Base-by-base conservation (phyloP, 2,797 vertebrate species). In the Babyrousa celebensis region DNA sequence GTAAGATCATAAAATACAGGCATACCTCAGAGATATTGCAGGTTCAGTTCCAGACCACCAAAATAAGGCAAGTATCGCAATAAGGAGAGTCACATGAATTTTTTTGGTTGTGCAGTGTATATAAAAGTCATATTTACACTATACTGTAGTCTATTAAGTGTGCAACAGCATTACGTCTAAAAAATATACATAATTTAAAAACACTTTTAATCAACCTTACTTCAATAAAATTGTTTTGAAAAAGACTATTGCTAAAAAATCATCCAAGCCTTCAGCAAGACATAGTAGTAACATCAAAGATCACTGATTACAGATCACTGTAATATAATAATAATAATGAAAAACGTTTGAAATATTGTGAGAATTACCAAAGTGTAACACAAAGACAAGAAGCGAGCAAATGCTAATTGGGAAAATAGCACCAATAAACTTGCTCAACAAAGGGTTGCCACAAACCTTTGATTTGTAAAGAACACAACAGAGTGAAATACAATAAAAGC, bases 1-100 rank as follows among this genome's bases (percentile, higher is more conserved):
- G 74, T 36, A 91, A 93, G 75, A 89, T 90, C 29, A 83, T 87
- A 72, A 96, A 82, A 96, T 68, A 78, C 75, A 56, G 52, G 75
- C 75, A 21, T 32, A 78, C 75, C 75, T 78, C 54, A 78, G 29
- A 78, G 29, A 78, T 32, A 78, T 29, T 78, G 52, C 52, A 78
- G 54, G 75, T 78, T 56, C 75, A 78, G 52, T 56, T 78, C 75
- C 52, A 78, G 52, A 78, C 29, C 52, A 78, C 75, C 18, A 78
- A 48, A n/a, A 54, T 56, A 77, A 77, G 54, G 17, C 54, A 48
- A 77, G 48, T n/a, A 54, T 56, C 29, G 12, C 29, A 78, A 56
- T 78, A 78, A 78, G 56, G 54, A 3, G 1, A 78, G 75, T 56
- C 75, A 56, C 75, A 78, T 29, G 56, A 56, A 78, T 78, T 78